These are phyloP conservation scores for Drosophila sturtevanti DNA, from an alignment of 1,140 invertebrate genomes.

Conservation along the genomic window DNA sequence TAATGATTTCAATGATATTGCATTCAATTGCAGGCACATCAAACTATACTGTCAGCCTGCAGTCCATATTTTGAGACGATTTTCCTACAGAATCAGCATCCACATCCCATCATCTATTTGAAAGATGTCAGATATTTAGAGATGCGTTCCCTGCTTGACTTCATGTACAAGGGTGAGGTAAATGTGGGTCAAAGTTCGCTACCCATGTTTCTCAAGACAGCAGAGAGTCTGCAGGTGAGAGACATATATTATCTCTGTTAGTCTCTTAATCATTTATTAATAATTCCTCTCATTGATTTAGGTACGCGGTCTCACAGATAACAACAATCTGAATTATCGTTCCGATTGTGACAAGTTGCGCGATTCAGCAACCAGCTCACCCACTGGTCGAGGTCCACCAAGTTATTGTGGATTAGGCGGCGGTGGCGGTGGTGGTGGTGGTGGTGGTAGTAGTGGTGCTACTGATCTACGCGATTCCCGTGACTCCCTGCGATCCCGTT, in stretches of 20 bases:
- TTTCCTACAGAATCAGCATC: slow-evolving; percentile 94
- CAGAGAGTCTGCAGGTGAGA: slow-evolving; percentile 93
- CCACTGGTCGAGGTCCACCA: slow-evolving; percentile 63
- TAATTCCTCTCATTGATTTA: slow-evolving; percentile 6
- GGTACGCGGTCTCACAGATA: slow-evolving; percentile 92
- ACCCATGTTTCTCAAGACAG: slow-evolving; percentile 94
- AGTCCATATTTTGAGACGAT: slow-evolving; percentile 97
- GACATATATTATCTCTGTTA: too few relatives aligned
- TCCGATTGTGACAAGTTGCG: slow-evolving; percentile 78
- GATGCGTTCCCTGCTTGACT: slow-evolving; percentile 93
- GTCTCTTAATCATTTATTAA: neutral
- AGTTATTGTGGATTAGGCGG: slow-evolving; percentile 54
- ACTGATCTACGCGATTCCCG: slow-evolving; percentile 68
- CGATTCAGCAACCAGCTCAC: slow-evolving; percentile 75
- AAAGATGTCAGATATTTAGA: slow-evolving; percentile 94
- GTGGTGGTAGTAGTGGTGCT: slow-evolving; percentile 26
- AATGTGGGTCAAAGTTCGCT: slow-evolving; percentile 94
- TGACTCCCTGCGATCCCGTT: slow-evolving; percentile 67
- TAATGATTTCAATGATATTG: too few relatives aligned
- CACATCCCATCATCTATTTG: slow-evolving; percentile 95
- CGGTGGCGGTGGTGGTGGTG: slow-evolving; percentile 32
- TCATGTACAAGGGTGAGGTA: slow-evolving; percentile 96
- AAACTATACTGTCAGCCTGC: slow-evolving; percentile 96
- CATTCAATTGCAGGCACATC: slow-evolving; percentile 88
- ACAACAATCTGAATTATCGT: slow-evolving; percentile 87